Percentiles rank a stretch among this genome's conserved stretches.
These are phyloP conservation scores for Zelleria hepariella DNA, from an alignment of 2,888 invertebrate genomes.

Conservation along the genomic window DNA sequence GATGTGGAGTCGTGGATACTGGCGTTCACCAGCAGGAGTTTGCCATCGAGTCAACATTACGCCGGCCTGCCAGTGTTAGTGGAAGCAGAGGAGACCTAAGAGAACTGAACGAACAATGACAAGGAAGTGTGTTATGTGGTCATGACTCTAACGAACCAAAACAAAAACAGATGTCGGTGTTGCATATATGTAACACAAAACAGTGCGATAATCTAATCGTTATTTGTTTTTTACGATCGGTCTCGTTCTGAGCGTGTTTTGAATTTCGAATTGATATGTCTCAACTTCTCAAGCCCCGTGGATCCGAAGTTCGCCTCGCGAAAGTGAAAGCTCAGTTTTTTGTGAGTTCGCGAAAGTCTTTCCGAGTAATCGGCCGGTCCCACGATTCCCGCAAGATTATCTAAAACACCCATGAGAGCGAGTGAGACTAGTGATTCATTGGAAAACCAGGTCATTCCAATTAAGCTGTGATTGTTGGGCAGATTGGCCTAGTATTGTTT, in stretches of 20 bases:
- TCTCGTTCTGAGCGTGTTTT: too few relatives aligned
- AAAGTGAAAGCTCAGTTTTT: conserved; percentile 56
- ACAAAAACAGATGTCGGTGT: conserved; percentile 8
- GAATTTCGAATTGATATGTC: conserved; percentile 24
- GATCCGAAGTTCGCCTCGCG: conserved; percentile 44
- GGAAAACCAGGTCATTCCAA: background rate
- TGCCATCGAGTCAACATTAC: conserved; percentile 64
- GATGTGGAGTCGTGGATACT: conserved; percentile 74
- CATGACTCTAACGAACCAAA: conserved; percentile 9
- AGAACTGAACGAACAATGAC: conserved; percentile 10
- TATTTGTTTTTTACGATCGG: conserved; percentile 6
- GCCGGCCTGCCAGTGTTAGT: conserved; percentile 71
- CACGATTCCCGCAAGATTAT: background rate
- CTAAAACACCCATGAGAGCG: background rate
- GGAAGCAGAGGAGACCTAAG: conserved; percentile 71
- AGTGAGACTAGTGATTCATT: background rate
- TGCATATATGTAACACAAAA: conserved; percentile 3
- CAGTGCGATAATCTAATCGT: conserved; percentile 19
- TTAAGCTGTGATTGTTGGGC: background rate
- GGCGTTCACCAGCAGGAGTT: conserved; percentile 63
- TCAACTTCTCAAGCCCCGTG: conserved; percentile 12
- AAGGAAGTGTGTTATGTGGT: conserved; percentile 3
- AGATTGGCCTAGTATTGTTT: background rate
- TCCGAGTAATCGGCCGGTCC: background rate
- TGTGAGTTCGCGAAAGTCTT: conserved; percentile 47